Conservation (phyloP, 2,113 vertebrate species). For the Nanorana parkeri region DNA sequence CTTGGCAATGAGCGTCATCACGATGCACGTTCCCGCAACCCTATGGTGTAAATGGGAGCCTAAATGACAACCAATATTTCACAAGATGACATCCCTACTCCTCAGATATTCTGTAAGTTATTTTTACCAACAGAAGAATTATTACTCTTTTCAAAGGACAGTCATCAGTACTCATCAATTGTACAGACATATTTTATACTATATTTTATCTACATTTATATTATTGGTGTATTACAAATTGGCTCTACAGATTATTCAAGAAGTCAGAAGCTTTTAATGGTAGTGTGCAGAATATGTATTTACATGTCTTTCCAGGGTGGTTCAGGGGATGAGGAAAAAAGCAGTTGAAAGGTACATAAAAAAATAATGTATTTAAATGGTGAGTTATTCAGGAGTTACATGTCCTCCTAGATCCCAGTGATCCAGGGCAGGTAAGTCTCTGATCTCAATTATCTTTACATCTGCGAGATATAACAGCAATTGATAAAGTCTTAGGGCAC, state of each 20-base stretch:
- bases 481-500: conserved; percentile 56
- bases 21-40: no score
- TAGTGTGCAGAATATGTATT: conserved; percentile 5
- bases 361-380: conserved; percentile 21
- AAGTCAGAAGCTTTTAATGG: background rate
- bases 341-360: conserved; percentile 39
- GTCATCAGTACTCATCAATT: no score
- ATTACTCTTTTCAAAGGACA: no score
- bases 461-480: conserved; percentile 56
- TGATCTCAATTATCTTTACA: conserved; percentile 59
- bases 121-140: no score
- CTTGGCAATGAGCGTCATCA: no score
- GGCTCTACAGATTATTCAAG: no score
- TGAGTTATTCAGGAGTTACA: conserved; percentile 25
- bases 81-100: no score
- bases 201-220: no score
- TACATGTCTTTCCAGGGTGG: background rate
- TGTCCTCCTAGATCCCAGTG: conserved; percentile 43
- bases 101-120: no score
- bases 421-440: conserved; percentile 54
- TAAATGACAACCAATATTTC: no score
- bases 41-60: no score
- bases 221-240: background rate
- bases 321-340: conserved; percentile 22
- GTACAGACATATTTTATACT: no score